Evolutionary conservation across 2,888 invertebrate genomes (phyloP).

Genomic region (Sturmia bella): DNA sequence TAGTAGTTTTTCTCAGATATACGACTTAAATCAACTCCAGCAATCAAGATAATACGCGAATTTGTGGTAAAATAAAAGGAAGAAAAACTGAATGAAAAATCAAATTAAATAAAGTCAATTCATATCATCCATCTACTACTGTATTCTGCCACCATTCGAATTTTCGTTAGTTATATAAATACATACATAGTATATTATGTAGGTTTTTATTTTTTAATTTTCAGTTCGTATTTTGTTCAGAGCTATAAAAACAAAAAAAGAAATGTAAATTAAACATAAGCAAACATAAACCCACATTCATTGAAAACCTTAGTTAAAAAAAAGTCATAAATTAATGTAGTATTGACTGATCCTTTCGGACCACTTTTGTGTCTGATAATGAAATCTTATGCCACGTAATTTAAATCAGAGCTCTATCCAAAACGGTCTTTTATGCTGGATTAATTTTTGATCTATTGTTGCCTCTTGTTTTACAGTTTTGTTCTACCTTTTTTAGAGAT

Average conservation of each 20-base stretch:
- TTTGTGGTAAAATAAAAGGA: constrained; percentile 55
- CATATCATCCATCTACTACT: constrained; percentile 47
- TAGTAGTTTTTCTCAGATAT: constrained; percentile 23
- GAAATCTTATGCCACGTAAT: no score
- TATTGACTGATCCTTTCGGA: no score
- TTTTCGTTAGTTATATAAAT: constrained; percentile 8
- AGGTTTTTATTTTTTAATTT: not conserved
- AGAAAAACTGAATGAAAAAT: not conserved
- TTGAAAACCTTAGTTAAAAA: no score
- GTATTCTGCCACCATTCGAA: constrained; percentile 3
- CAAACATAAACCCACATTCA: no score
- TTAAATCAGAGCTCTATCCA: no score
- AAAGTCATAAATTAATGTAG: no score
- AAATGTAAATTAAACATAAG: constrained; percentile 20
- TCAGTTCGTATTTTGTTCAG: constrained; percentile 21
- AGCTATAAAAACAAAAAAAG: constrained; percentile 48
- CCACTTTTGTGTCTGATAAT: no score
- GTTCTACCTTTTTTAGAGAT: no score
- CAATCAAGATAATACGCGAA: constrained; percentile 71
- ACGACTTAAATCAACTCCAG: constrained; percentile 64
- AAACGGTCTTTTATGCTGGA: no score
- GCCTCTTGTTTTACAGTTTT: no score
- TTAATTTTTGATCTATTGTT: no score
- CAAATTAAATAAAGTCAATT: constrained; percentile 60
- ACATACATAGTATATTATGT: no score